Evolutionary conservation across 2,113 vertebrate species (phyloP), one percentile per base, ranked within the genome.

Genomic region (Dicerorhinus sumatrensis): DNA sequence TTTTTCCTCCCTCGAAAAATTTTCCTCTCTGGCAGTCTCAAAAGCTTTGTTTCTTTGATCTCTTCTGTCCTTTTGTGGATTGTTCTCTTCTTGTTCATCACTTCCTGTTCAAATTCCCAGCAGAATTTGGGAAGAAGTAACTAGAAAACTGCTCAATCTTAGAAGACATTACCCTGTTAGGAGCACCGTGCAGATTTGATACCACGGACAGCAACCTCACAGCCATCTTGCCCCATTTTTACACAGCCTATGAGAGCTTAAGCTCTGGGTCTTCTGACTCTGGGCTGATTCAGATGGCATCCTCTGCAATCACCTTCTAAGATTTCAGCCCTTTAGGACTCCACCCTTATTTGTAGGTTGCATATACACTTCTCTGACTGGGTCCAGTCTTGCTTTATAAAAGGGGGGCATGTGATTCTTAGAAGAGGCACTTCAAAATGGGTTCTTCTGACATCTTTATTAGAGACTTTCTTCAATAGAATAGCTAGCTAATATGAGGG

Each of bases 191-290:
- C 16, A 9, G n/a, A 31, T 33, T 25, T 60, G 83, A 16, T 12
- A 60, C 7, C n/a, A 0, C 1, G 58, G 36, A 42, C 2, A 27
- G 36, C 7, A 8, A 20, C 0, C 21, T 23, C 2, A 18, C 14
- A 5, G 21, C 31, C 25, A 11, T 10, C 23, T 27, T 54, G 29
- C 27, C 21, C 18, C 3, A 0, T 73, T 56, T 69, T n/a, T 54
- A 33, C 27, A 10, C 3, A n/a, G 23, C 10, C 33, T 36, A 6
- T 31, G 36, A 51, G 54, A 46, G 8, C 29, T 21, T 23, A 5
- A 4, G 58, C 10, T 86, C 51, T 3, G 1, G 42, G 36, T 72
- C 81, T 51, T 62, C 72, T 46, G 33, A 60, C 33, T 48, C 25
- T 46, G 29, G 54, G 13, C 2, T 58, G 65, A 65, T 69, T 72